Conservation (phyloP, 2,888 invertebrate genomes). For the Gonocerus acuteangulatus region DNA sequence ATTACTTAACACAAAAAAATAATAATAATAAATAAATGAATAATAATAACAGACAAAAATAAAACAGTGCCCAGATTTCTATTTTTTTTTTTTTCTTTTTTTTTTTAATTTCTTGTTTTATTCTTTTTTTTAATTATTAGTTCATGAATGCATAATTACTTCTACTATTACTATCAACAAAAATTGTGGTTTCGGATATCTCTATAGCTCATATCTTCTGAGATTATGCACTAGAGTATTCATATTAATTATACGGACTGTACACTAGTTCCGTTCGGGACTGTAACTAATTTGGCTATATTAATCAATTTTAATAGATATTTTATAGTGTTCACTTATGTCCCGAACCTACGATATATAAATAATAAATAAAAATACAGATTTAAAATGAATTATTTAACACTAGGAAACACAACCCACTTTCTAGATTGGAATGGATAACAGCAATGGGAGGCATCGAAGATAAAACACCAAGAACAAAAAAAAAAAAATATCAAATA, state of each 20-base stretch:
- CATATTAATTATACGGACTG: not conserved
- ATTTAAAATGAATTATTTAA: constrained; percentile 13
- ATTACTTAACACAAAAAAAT: too few species aligned
- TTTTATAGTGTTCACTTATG: constrained; percentile 5
- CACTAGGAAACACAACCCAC: constrained; percentile 19
- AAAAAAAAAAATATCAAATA: too few species aligned
- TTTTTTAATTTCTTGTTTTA: too few species aligned
- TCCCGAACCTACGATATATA: constrained; percentile 8
- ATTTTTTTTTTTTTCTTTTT: too few species aligned
- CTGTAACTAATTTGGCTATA: constrained; percentile 6
- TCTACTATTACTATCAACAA: not conserved
- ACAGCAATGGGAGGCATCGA: constrained; percentile 7
- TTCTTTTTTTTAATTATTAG: too few species aligned
- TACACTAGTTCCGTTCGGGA: constrained; percentile 17
- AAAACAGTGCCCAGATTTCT: too few species aligned
- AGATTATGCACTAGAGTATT: constrained; percentile 9
- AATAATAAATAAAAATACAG: constrained; percentile 10
- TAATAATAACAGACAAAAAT: too few species aligned
- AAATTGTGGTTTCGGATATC: not conserved
- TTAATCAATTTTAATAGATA: not conserved
- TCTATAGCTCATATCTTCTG: constrained; percentile 17
- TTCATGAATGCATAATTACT: too few species aligned
- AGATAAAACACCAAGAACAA: not conserved
- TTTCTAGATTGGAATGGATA: constrained; percentile 20
- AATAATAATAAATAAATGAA: too few species aligned